Evolutionary conservation across 1,140 invertebrate species (phyloP), one percentile per base, ranked within the genome.

Genomic region (Papilio helenus): DNA sequence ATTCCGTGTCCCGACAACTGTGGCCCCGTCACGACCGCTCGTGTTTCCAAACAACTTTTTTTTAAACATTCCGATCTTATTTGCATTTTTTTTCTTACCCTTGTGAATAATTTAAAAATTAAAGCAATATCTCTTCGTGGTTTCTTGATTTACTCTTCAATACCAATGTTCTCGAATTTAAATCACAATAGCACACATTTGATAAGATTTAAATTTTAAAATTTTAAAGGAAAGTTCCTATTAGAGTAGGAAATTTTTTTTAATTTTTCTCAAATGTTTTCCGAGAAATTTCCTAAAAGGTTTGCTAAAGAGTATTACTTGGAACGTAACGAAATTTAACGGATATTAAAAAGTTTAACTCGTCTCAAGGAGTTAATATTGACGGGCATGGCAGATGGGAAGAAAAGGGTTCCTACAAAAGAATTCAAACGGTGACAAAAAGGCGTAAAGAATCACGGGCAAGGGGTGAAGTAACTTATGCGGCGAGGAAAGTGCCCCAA

Each of bases 301-400:
- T 77, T 77, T 7, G 44, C 44, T 77, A 77, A 77, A 77, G 39
- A 61, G 76, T 86, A 92, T 94, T 89, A 88, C 87, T 83, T 81
- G 83, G 82, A 84, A 86, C 86, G 91, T 93, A 93, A 94, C 91
- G 88, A 91, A 94, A 94, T 94, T 94, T 92, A 94, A 89, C 91
- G 92, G 93, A 94, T 94, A 94, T 93, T 94, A 94, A 94, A 94
- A 94, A 94, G 93, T 94, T 94, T 93, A 93, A 92, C 89, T 91
- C 90, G 88, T 85, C 84, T 76, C 82, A 84, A 84, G 88, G 91
- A 95, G 93, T 95, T 95, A 95, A 95, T 95, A 95, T 95, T 95
- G 94, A 95, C 94, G 94, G 94, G 93, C 91, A 91, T 90, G 89
- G 91, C 93, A 94, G 92, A 94, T 93, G 93, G 92, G 88, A 90